Percentiles rank a stretch among this genome's conserved stretches.
Evolutionary conservation across 2,888 invertebrate species (phyloP).

Genomic region (Agrochola litura): DNA sequence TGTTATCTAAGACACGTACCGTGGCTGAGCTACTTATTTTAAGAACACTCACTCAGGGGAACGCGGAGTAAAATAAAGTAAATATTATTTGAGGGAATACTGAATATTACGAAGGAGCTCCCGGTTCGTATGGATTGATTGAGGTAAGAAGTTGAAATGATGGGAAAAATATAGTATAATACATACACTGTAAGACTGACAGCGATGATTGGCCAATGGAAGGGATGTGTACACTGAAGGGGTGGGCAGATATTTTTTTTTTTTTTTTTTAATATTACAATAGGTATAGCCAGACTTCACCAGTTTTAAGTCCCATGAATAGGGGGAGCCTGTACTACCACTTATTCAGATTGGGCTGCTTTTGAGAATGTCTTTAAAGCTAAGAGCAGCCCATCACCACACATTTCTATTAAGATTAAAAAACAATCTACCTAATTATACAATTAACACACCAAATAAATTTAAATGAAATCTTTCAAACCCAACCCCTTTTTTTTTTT

Average conservation of each 20-base stretch:
- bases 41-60: conserved; percentile 37
- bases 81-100: conserved; percentile 31
- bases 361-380: not conserved
- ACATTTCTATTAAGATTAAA: not conserved
- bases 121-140: too few relatives aligned
- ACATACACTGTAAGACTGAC: too few relatives aligned
- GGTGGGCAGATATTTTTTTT: too few relatives aligned
- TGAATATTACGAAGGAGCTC: not conserved
- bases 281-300: too few relatives aligned
- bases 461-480: not conserved
- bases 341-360: not conserved
- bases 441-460: not conserved
- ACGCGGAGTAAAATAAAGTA: conserved; percentile 24
- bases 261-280: not conserved
- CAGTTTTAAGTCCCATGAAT: not conserved
- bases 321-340: not conserved
- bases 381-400: not conserved
- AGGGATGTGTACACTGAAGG: not conserved
- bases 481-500: not conserved
- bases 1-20: conserved; percentile 54
- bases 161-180: not conserved
- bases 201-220: too few relatives aligned
- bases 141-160: not conserved
- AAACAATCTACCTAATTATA: not conserved
- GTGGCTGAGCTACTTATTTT: conserved; percentile 41